phyloP scores from a whole-genome alignment of 1,140 invertebrate genomes.

The Drosophila watanabei region DNA sequence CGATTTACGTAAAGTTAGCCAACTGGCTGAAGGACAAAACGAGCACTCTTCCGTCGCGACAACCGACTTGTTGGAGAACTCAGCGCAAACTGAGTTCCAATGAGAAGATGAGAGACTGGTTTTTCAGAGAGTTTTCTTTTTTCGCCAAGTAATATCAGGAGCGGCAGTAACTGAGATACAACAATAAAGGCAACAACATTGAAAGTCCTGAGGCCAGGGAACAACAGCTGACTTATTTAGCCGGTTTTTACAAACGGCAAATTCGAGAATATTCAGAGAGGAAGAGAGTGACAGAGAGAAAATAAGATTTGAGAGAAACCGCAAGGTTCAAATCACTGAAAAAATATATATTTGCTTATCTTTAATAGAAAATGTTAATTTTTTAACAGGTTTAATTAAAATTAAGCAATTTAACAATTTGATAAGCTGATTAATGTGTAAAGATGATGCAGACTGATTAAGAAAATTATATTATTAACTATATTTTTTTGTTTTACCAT shows the following conservation, averaged over 20 bases:
- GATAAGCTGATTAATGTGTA: not conserved
- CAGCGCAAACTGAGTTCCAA: constrained; percentile 58
- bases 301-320: not conserved
- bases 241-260: constrained; percentile 65
- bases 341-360: not conserved
- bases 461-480: not conserved
- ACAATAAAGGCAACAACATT: constrained; percentile 28
- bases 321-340: not conserved
- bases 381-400: not conserved
- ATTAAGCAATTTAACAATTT: not conserved
- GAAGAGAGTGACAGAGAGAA: not conserved
- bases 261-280: constrained; percentile 9
- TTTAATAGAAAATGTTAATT: not conserved
- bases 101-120: constrained; percentile 32
- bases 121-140: constrained; percentile 34
- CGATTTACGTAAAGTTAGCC: constrained; percentile 41
- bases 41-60: constrained; percentile 12
- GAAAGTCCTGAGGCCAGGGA: constrained; percentile 42
- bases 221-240: constrained; percentile 73
- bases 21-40: constrained; percentile 29
- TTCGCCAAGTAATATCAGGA: constrained; percentile 39
- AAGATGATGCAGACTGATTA: not conserved
- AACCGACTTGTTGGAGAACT: constrained; percentile 57
- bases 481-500: too few species aligned
- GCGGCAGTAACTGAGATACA: constrained; percentile 34